Conservation (phyloP, 2,113 vertebrate genomes). For the Ammodytes marinus region DNA sequence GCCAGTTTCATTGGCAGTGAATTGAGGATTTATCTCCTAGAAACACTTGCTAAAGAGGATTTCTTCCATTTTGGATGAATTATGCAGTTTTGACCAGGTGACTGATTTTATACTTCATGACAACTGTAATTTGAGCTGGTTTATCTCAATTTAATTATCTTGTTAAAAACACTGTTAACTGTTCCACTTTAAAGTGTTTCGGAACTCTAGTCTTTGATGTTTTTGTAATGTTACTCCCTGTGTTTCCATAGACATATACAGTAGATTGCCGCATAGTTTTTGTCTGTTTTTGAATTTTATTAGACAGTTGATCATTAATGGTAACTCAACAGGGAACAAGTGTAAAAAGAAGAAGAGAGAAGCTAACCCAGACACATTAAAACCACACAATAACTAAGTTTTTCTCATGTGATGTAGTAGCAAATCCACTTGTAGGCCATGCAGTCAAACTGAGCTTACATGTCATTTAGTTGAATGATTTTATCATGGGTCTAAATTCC, state of each 20-base stretch:
- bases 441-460: slow-evolving; percentile 1
- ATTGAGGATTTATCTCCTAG: too few relatives aligned
- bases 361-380: background rate
- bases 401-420: background rate
- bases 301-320: background rate
- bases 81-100: background rate
- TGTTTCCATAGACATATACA: too few relatives aligned
- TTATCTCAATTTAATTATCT: too few relatives aligned
- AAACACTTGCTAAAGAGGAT: background rate
- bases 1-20: background rate
- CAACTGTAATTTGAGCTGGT: too few relatives aligned
- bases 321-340: background rate
- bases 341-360: background rate
- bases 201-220: too few relatives aligned
- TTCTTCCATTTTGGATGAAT: background rate
- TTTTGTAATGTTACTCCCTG: too few relatives aligned
- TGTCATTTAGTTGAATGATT: slow-evolving; percentile 30
- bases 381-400: background rate
- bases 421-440: background rate
- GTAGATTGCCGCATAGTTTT: too few relatives aligned
- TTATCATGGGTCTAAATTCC: slow-evolving; percentile 40
- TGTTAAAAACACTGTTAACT: too few relatives aligned
- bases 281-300: background rate
- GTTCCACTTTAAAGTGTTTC: too few relatives aligned
- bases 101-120: background rate